A percentile compares a stretch with the other conserved stretches of the same genome.
These are phyloP conservation scores for Pao palembangensis DNA, from an alignment of 2,113 vertebrate genomes.

Conservation along the genomic window DNA sequence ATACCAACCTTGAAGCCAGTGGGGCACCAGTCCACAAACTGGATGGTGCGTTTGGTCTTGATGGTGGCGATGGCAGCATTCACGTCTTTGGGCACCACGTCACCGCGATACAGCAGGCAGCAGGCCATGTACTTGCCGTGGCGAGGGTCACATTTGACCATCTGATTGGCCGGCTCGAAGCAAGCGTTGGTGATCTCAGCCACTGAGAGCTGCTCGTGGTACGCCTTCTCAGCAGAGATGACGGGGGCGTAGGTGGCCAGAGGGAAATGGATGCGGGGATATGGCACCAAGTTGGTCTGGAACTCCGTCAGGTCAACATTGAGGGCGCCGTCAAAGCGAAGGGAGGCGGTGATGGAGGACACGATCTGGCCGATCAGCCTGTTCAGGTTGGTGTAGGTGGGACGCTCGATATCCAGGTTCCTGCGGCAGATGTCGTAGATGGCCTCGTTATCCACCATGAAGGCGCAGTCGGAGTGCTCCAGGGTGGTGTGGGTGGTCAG, in stretches of 20 bases:
- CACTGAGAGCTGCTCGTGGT: conserved; percentile 64
- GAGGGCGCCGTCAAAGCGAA: conserved; percentile 83
- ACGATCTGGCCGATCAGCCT: conserved; percentile 71
- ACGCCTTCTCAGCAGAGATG: conserved; percentile 76
- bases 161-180: too few relatives aligned
- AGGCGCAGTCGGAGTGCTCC: conserved; percentile 76
- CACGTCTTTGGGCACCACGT: too few relatives aligned
- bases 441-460: conserved; percentile 72
- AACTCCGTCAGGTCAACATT: conserved; percentile 88
- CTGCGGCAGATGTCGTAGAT: conserved; percentile 70
- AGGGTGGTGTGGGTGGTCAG: conserved; percentile 78
- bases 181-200: too few relatives aligned
- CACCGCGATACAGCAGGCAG: too few relatives aligned
- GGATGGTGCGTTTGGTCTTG: too few relatives aligned
- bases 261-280: conserved; percentile 73
- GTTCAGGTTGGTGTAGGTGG: conserved; percentile 65
- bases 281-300: conserved; percentile 76
- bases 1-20: too few relatives aligned
- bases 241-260: conserved; percentile 77
- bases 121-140: too few relatives aligned
- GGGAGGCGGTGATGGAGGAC: conserved; percentile 75
- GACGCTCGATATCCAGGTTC: conserved; percentile 67
- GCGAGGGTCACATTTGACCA: too few relatives aligned
- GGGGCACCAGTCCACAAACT: too few relatives aligned
- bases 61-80: too few relatives aligned